phyloP scores from a whole-genome alignment of 2,797 vertebrate species.

The Myotis findleyi region DNA sequence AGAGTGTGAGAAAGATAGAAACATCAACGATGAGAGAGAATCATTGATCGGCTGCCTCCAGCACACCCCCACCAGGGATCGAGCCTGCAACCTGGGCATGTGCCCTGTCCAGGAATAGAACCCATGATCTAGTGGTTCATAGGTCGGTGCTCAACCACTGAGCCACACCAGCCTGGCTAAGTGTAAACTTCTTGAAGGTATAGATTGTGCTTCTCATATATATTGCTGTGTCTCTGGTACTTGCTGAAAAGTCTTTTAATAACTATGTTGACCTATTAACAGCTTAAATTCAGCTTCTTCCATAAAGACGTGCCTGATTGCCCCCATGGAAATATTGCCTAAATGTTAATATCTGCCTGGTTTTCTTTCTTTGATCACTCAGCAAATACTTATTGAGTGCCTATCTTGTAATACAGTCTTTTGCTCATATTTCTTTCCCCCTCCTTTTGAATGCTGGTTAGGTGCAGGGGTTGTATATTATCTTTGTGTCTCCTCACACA shows the following conservation, averaged over 20 bases:
- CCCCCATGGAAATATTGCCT: not conserved
- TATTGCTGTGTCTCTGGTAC: not conserved
- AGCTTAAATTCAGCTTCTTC: conserved; percentile 11
- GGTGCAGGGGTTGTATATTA: not conserved
- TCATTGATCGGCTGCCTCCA: no score
- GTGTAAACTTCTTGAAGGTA: not conserved
- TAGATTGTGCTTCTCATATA: not conserved
- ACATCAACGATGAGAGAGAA: no score
- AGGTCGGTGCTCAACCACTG: no score
- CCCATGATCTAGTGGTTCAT: no score
- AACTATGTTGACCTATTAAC: not conserved
- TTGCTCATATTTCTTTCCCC: not conserved
- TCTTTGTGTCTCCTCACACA: not conserved
- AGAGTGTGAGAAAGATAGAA: no score
- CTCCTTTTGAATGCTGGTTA: not conserved
- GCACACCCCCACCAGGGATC: no score
- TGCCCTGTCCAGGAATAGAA: no score
- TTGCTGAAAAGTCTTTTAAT: conserved; percentile 15
- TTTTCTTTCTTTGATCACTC: conserved; percentile 15
- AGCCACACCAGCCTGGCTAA: not conserved
- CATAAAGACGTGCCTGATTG: not conserved
- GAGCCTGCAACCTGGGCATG: no score
- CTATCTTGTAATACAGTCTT: not conserved
- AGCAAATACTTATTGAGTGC: not conserved
- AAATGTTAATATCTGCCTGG: not conserved